Evolutionary conservation across 2,113 vertebrate species (phyloP).

Genomic region (Strix aluco): DNA sequence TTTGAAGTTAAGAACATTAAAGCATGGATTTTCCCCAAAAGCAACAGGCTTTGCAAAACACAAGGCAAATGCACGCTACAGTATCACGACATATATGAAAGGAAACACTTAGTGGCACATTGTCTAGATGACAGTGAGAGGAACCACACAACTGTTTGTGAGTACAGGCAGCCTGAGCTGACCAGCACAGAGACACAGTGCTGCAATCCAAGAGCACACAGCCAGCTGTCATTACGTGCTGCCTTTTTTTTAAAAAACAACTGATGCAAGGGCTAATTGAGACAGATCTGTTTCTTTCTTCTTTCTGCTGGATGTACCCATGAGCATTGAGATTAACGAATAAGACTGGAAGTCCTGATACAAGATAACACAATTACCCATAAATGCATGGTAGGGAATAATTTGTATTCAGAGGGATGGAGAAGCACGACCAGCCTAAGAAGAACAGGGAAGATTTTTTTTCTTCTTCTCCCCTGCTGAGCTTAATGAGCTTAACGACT

Average conservation of each 20-base stretch:
- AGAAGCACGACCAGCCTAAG: neutral
- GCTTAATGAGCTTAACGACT: neutral
- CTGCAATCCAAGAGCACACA: neutral
- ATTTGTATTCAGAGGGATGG: neutral
- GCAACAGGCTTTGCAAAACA: conserved; percentile 43
- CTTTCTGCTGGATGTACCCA: neutral
- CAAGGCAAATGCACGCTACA: neutral
- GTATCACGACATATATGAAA: neutral
- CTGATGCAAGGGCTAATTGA: neutral
- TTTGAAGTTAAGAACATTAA: conserved; percentile 54
- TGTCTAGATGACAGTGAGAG: neutral
- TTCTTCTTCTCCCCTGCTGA: neutral
- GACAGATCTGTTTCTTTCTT: neutral
- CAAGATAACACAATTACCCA: neutral
- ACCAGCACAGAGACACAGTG: neutral
- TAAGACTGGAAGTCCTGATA: neutral
- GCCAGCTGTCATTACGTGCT: neutral
- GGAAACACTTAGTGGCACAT: conserved; percentile 2
- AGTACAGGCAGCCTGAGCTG: neutral
- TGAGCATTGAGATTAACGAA: neutral
- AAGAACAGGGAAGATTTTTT: neutral
- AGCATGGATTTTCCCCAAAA: conserved; percentile 46
- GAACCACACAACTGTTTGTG: neutral
- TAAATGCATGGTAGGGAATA: neutral
- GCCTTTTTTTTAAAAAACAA: neutral